Evolutionary conservation across 2,797 vertebrate species (phyloP), one percentile per base, ranked within the genome.

Genomic region (Threskiornis aethiopicus): DNA sequence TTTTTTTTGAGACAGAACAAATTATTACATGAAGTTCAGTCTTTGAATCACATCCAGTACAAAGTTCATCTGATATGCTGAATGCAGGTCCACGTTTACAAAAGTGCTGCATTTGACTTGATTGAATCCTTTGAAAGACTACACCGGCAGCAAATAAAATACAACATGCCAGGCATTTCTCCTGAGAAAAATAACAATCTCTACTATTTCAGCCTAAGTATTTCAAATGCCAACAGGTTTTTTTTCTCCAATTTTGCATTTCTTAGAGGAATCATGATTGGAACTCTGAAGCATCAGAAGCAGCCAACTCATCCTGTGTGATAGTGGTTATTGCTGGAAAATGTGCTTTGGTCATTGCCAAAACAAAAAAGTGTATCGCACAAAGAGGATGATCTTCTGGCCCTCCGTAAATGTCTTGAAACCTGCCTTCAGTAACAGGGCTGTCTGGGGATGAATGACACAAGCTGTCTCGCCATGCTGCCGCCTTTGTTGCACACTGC

Each of bases 1-100:
- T 1, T 37, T 54, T 49, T 73, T 77, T 47, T 70, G 69, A 92
- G 78, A 72, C 62, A 90, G 78, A 89, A 92, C 87, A 95, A 95
- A 97, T 95, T 92, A 94, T 91, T 94, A 87, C 75, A 67, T 0
- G 1, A 58, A 90, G 46, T 69, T 93, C 5, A 21, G 9, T 85
- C 72, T 93, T 91, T 95, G 93, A 93, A 75, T 90, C 19, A 0
- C 54, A 46, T 94, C 84, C 95, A 90, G 87, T 75, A 69, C 87
- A 72, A 91, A 94, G 94, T 92, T 96, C 76, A 96, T 84, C 84
- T 88, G 92, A 71, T 88, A 66, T 8, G 28, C 35, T 90, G 76
- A 88, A 55, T 59, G 77, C 87, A 66, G 42, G n/a, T 90, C 76
- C n/a, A 55, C 4, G 0, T 55, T 76, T 76, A 58, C 70, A 70